These are phyloP conservation scores for Molorchus minor DNA, from an alignment of 2,888 invertebrate species.

Conservation along the genomic window DNA sequence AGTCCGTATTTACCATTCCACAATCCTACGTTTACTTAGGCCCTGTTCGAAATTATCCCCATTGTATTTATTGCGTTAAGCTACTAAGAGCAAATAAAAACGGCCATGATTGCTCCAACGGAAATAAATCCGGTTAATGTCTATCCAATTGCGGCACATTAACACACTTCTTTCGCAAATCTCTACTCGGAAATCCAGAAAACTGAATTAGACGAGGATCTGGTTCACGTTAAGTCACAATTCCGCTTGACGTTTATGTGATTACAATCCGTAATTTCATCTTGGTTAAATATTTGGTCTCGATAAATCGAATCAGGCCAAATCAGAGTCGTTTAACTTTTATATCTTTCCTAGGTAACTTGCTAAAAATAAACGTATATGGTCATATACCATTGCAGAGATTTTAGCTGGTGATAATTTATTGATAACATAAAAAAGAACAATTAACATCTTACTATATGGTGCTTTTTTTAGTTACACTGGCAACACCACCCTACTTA, in stretches of 20 bases:
- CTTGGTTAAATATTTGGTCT: slow-evolving; percentile 21
- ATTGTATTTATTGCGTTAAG: not conserved
- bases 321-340: slow-evolving; percentile 7
- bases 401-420: too few species aligned
- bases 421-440: too few species aligned
- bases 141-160: slow-evolving; percentile 34
- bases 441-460: too few species aligned
- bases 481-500: too few species aligned
- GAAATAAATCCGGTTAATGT: slow-evolving; percentile 35
- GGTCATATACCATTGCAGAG: too few species aligned
- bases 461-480: too few species aligned
- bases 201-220: slow-evolving; percentile 25
- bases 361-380: too few species aligned
- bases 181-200: slow-evolving; percentile 24
- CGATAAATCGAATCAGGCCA: slow-evolving; percentile 14
- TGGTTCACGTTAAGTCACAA: slow-evolving; percentile 30
- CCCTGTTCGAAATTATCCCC: slow-evolving; percentile 3
- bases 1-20: slow-evolving; percentile 6
- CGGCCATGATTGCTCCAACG: slow-evolving; percentile 24
- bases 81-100: slow-evolving; percentile 20
- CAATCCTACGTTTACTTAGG: slow-evolving; percentile 8
- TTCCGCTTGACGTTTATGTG: slow-evolving; percentile 26
- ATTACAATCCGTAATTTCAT: slow-evolving; percentile 31
- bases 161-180: slow-evolving; percentile 34
- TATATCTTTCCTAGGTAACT: too few species aligned